Evolutionary conservation across 2,888 invertebrate genomes (phyloP).

Genomic region (Idaea biselata): DNA sequence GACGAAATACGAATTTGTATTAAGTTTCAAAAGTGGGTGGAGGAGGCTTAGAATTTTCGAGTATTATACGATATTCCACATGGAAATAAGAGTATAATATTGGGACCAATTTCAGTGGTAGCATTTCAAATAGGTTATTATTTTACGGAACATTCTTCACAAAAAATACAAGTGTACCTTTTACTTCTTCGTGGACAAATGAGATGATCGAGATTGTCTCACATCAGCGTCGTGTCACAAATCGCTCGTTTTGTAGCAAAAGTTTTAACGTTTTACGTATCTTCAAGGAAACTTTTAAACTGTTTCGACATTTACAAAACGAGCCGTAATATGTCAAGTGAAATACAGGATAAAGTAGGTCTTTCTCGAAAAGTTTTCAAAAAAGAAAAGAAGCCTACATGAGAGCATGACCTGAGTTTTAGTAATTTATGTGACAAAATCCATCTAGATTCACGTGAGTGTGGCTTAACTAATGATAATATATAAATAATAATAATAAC

Average conservation of each 20-base stretch:
- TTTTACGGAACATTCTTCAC: not conserved
- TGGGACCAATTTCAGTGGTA: not conserved
- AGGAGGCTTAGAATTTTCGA: not conserved
- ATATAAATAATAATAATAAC: too few relatives aligned
- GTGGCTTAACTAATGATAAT: too few relatives aligned
- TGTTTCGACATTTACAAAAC: not conserved
- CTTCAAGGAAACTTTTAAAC: not conserved
- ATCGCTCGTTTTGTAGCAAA: not conserved
- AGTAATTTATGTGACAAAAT: not conserved
- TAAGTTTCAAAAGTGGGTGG: not conserved
- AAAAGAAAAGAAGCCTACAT: not conserved
- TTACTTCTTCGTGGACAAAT: not conserved
- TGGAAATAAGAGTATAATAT: not conserved
- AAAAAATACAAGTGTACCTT: not conserved
- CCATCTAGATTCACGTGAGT: too few relatives aligned
- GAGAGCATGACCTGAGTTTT: not conserved
- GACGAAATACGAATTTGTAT: slow-evolving; percentile 1
- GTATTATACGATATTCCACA: not conserved
- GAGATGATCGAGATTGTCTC: not conserved
- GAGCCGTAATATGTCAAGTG: not conserved
- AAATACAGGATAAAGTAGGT: not conserved
- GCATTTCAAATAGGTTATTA: not conserved
- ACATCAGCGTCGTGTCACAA: not conserved
- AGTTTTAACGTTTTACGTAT: not conserved
- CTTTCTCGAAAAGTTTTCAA: not conserved